Conservation (phyloP, 2,888 invertebrate genomes). For the Caenorhabditis panamensis region DNA sequence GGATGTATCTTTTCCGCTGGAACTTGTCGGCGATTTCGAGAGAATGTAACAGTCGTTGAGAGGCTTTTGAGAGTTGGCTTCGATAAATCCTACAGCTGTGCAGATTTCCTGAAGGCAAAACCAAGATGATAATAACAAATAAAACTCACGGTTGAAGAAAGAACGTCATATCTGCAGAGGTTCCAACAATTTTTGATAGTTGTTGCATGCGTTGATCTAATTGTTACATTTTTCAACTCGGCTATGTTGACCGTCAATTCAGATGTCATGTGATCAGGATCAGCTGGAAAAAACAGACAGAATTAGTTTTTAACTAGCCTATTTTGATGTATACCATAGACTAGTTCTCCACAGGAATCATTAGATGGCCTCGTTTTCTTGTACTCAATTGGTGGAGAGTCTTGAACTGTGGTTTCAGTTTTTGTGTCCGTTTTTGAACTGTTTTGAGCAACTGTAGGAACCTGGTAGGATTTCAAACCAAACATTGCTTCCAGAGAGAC, state of each 20-base stretch:
- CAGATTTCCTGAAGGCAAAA: conserved; percentile 28
- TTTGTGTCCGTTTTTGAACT: background rate
- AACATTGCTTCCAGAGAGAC: conserved; percentile 48
- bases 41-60: conserved; percentile 48
- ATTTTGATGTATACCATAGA: conserved; percentile 13
- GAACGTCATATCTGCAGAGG: conserved; percentile 27
- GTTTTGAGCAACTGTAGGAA: background rate
- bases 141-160: conserved; percentile 28
- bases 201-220: conserved; percentile 45
- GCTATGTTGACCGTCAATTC: background rate
- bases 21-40: conserved; percentile 28
- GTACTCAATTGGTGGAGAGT: background rate
- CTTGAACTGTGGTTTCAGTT: background rate
- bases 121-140: background rate
- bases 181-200: conserved; percentile 44
- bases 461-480: conserved; percentile 33
- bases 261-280: background rate
- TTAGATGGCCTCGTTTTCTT: background rate
- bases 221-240: conserved; percentile 11
- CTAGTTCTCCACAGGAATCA: conserved; percentile 12
- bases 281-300: background rate
- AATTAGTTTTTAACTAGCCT: too few species aligned
- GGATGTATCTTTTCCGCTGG: conserved; percentile 15
- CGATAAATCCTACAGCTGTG: conserved; percentile 44
- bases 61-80: conserved; percentile 23